Conservation (phyloP, 1,140 invertebrate genomes). For the Sinella curviseta region DNA sequence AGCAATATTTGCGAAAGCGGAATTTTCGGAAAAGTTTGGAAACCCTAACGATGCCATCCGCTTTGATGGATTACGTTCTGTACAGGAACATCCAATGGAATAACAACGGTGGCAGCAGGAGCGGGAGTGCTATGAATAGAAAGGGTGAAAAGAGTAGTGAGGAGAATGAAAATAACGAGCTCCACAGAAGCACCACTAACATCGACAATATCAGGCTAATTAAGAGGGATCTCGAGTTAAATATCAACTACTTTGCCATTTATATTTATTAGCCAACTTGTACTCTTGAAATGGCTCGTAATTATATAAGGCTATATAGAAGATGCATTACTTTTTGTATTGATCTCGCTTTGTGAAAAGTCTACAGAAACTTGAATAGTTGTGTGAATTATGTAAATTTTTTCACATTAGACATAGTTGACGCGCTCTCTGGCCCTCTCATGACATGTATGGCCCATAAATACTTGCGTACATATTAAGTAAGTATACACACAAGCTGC, state of each 20-base stretch:
- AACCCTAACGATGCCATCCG: neutral
- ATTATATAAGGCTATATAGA: no score
- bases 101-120: neutral
- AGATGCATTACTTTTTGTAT: no score
- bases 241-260: constrained; percentile 9
- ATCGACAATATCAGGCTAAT: neutral
- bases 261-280: constrained; percentile 13
- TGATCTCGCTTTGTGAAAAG: no score
- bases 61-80: neutral
- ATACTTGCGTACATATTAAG: no score
- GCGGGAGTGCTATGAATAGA: neutral
- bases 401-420: neutral
- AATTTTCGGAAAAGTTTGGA: constrained; percentile 16
- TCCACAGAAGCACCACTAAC: neutral
- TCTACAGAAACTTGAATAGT: neutral
- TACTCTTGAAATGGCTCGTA: no score
- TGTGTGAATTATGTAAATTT: neutral
- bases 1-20: neutral
- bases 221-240: neutral
- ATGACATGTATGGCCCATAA: no score
- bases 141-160: neutral
- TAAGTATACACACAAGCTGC: no score
- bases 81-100: neutral
- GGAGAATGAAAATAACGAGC: neutral
- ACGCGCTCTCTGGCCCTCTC: neutral